Conservation (phyloP, 1,140 invertebrate species). For the Musca vetustissima region DNA sequence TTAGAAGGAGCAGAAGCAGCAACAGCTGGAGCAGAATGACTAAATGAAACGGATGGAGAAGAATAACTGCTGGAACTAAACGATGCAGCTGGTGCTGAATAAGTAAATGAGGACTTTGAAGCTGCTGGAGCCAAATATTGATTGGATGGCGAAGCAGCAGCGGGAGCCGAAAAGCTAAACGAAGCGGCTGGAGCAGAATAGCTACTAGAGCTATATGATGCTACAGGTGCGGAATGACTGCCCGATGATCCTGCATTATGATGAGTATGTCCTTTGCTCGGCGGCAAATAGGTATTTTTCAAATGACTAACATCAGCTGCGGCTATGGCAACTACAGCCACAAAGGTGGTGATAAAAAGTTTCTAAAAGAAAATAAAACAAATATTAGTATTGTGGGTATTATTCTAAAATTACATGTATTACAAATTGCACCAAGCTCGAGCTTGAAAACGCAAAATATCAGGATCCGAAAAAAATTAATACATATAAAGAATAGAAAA, state of each 20-base stretch:
- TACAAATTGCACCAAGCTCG: no score
- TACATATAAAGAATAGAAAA: no score
- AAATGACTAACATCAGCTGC: slow-evolving; percentile 28
- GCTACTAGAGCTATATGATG: neutral
- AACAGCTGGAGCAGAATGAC: slow-evolving; percentile 27
- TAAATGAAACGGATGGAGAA: slow-evolving; percentile 20
- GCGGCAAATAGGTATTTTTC: slow-evolving; percentile 25
- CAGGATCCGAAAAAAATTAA: no score
- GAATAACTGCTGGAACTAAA: neutral
- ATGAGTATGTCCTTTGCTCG: neutral
- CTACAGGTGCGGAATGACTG: slow-evolving; percentile 11
- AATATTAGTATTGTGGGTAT: no score
- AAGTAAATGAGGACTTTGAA: neutral
- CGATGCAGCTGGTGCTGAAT: neutral
- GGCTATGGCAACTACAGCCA: slow-evolving; percentile 23
- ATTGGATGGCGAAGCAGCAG: slow-evolving; percentile 4
- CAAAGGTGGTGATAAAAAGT: slow-evolving; percentile 9
- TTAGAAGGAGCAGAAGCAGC: slow-evolving; percentile 9
- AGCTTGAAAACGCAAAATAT: no score
- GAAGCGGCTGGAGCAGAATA: slow-evolving; percentile 26
- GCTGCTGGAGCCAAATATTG: slow-evolving; percentile 4
- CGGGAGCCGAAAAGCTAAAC: slow-evolving; percentile 25
- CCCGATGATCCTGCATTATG: slow-evolving; percentile 10
- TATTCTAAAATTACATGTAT: no score
- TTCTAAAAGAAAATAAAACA: slow-evolving; percentile 19